These are phyloP conservation scores for Nannoperca australis DNA, from an alignment of 2,797 vertebrate species.

Conservation along the genomic window DNA sequence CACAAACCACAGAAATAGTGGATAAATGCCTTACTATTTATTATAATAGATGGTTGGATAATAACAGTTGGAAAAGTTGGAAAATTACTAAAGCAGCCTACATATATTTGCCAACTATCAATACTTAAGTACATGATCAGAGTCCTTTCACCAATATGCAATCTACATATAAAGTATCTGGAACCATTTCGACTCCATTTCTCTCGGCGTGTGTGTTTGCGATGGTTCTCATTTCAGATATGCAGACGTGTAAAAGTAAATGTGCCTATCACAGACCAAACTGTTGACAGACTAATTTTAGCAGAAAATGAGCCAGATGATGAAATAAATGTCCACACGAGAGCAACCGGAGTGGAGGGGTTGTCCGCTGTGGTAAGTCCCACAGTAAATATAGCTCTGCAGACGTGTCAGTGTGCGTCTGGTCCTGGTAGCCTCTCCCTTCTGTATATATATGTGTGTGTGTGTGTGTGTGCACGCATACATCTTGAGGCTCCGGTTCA, in stretches of 20 bases:
- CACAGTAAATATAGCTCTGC: conserved; percentile 81
- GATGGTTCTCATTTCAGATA: conserved; percentile 8
- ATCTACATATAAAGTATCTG: too few species aligned
- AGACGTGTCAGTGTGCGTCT: conserved; percentile 84
- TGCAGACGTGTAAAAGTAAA: background rate
- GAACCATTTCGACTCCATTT: background rate
- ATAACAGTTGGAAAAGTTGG: too few species aligned
- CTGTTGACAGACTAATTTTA: conserved; percentile 44
- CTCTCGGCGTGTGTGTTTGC: background rate
- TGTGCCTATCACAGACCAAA: conserved; percentile 23
- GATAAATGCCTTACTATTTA: background rate
- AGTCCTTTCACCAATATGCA: background rate
- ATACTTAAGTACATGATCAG: background rate
- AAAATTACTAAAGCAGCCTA: too few species aligned
- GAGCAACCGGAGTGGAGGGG: conserved; percentile 66
- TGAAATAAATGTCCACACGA: conserved; percentile 58
- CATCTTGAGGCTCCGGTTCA: conserved; percentile 51
- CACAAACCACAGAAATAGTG: background rate
- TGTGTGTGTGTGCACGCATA: conserved; percentile 35
- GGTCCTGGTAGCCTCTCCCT: conserved; percentile 59
- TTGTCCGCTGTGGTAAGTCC: conserved; percentile 80
- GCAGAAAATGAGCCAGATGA: conserved; percentile 57
- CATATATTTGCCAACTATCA: background rate
- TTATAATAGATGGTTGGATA: background rate
- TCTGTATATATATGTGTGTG: conserved; percentile 71